Percentiles rank a stretch among this genome's conserved stretches.
These are phyloP conservation scores for Drosophila anomalipes DNA, from an alignment of 2,888 invertebrate species.

Conservation along the genomic window DNA sequence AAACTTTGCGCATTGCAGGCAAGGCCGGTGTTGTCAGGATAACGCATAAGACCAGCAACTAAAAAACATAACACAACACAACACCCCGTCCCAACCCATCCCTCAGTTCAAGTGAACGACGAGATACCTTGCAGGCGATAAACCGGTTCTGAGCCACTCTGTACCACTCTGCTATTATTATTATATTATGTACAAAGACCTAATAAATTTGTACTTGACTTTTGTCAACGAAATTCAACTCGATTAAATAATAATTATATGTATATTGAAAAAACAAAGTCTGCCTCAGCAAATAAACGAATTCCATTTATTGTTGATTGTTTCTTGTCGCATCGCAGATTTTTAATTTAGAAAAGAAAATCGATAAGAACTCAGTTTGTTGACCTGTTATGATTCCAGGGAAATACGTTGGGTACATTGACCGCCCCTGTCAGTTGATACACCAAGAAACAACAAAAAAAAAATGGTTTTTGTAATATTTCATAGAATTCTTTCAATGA, in stretches of 20 bases:
- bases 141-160: constrained; percentile 3
- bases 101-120: not conserved
- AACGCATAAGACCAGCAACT: constrained; percentile 8
- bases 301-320: not conserved
- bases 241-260: not conserved
- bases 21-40: constrained; percentile 37
- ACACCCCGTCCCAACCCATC: not conserved
- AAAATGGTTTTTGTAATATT: not conserved
- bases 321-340: not conserved
- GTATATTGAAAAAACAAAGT: not conserved
- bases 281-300: not conserved
- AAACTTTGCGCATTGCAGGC: constrained; percentile 38
- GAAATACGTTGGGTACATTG: not conserved
- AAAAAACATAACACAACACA: not conserved
- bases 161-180: not conserved
- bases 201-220: not conserved
- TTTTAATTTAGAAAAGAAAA: not conserved
- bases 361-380: constrained; percentile 18
- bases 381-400: not conserved
- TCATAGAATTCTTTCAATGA: constrained; percentile 26
- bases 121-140: not conserved
- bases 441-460: not conserved
- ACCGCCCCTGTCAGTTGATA: not conserved
- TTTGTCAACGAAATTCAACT: not conserved
- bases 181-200: not conserved